These are phyloP conservation scores for Lasioglossum morio DNA, from an alignment of 2,888 invertebrate genomes.

Conservation along the genomic window DNA sequence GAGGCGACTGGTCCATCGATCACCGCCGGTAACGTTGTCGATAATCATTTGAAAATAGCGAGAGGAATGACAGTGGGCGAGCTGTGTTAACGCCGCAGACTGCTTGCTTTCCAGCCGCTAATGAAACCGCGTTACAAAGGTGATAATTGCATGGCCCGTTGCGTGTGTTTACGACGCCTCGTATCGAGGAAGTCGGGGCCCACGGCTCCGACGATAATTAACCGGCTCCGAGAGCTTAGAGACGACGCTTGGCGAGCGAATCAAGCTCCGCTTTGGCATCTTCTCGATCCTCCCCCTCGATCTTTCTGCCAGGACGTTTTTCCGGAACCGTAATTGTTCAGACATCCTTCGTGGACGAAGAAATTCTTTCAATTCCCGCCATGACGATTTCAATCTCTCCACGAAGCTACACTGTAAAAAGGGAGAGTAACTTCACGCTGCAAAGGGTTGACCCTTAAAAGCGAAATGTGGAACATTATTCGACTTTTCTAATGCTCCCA, in stretches of 20 bases:
- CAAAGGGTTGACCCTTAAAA: too few species aligned
- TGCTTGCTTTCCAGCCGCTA: constrained; percentile 39
- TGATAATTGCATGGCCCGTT: constrained; percentile 44
- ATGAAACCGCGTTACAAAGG: constrained; percentile 46
- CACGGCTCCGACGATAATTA: constrained; percentile 6
- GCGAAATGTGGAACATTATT: too few species aligned
- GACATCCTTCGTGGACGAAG: neutral
- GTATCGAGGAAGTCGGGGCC: constrained; percentile 19
- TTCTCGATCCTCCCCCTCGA: neutral
- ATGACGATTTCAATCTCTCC: neutral
- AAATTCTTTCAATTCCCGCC: neutral
- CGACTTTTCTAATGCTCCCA: too few species aligned
- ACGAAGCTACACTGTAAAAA: too few species aligned
- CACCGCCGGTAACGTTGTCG: neutral
- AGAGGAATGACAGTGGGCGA: neutral
- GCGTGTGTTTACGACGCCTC: constrained; percentile 29
- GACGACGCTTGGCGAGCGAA: neutral
- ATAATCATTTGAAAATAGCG: neutral
- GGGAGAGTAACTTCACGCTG: too few species aligned
- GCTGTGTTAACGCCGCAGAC: neutral
- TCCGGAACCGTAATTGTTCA: neutral
- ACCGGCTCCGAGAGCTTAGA: neutral
- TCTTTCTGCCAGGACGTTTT: neutral
- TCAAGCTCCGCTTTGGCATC: neutral
- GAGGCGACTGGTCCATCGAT: neutral